phyloP scores from a whole-genome alignment of 2,797 vertebrate genomes.

The Odontamblyopus rebecca region DNA sequence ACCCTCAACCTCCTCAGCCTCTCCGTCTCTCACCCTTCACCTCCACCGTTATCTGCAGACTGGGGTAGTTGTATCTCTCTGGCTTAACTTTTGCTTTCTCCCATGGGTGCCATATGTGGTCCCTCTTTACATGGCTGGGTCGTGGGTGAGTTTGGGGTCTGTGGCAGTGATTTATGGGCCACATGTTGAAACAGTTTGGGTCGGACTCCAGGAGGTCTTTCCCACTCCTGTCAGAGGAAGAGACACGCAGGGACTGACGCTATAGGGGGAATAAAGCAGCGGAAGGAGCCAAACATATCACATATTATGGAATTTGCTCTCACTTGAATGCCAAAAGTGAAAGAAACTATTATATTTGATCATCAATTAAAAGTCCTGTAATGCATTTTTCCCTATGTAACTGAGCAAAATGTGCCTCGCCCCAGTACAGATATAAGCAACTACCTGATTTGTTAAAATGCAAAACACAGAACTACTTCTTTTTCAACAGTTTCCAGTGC shows the following conservation, averaged over 20 bases:
- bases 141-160: conserved; percentile 13
- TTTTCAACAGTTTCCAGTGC: too few relatives aligned
- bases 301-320: conserved; percentile 1
- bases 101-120: conserved; percentile 7
- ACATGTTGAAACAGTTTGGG: conserved; percentile 48
- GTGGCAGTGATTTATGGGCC: conserved; percentile 34
- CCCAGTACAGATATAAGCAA: too few relatives aligned
- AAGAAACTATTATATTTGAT: too few relatives aligned
- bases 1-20: not conserved
- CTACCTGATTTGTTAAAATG: too few relatives aligned
- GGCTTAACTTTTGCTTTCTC: not conserved
- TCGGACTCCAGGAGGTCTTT: conserved; percentile 28
- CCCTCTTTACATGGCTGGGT: not conserved
- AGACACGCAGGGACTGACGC: not conserved
- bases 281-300: not conserved
- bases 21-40: not conserved
- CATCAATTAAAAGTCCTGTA: too few relatives aligned
- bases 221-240: conserved; percentile 9
- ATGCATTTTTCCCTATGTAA: too few relatives aligned
- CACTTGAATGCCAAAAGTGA: too few relatives aligned
- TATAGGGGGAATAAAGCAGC: conserved; percentile 1
- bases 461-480: too few relatives aligned
- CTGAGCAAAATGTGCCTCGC: too few relatives aligned
- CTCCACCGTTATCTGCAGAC: not conserved
- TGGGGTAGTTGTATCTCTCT: not conserved